These are phyloP conservation scores for Macrosiphum euphorbiae DNA, from an alignment of 2,888 invertebrate species.

Conservation along the genomic window DNA sequence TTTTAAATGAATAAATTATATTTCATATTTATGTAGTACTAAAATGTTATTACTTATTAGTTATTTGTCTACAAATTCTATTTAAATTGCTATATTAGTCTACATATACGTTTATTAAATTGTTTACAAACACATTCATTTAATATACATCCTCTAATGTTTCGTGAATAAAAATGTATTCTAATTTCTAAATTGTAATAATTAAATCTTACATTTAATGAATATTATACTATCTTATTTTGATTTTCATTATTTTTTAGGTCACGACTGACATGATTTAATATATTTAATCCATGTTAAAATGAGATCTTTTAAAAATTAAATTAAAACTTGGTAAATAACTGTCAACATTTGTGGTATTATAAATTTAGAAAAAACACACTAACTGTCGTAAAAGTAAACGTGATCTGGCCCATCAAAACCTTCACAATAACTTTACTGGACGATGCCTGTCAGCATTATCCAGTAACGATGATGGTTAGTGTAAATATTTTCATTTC, in stretches of 20 bases:
- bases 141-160: not conserved
- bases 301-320: conserved; percentile 25
- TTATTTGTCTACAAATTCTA: too few species aligned
- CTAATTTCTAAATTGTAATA: not conserved
- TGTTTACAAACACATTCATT: not conserved
- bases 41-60: not conserved
- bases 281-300: conserved; percentile 23
- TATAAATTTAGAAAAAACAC: conserved; percentile 32
- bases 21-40: not conserved
- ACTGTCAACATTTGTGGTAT: conserved; percentile 48
- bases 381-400: conserved; percentile 35
- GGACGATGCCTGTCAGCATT: conserved; percentile 41
- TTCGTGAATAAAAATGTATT: not conserved
- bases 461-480: conserved; percentile 20
- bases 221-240: not conserved
- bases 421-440: conserved; percentile 35
- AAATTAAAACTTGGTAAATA: conserved; percentile 49
- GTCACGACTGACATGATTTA: conserved; percentile 21
- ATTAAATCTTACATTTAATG: not conserved
- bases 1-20: not conserved
- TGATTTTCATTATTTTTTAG: not conserved
- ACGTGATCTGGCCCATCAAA: conserved; percentile 27
- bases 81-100: not conserved
- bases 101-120: not conserved
- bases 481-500: conserved; percentile 56